Evolutionary conservation across 2,113 vertebrate species (phyloP).

Genomic region (Mastomys coucha): DNA sequence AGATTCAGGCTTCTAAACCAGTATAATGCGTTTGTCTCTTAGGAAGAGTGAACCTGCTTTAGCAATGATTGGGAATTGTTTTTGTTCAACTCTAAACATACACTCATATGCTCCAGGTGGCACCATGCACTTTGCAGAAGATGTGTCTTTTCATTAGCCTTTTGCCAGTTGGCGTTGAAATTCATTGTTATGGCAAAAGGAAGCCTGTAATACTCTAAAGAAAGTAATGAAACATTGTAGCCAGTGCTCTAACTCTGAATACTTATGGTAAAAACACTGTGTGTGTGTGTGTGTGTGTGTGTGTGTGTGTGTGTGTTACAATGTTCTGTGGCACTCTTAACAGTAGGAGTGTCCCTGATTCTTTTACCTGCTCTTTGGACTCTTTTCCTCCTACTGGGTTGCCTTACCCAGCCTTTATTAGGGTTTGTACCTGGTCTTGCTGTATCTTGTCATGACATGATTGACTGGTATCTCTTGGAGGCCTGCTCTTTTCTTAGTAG

Average conservation of each 20-base stretch:
- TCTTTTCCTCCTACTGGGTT: neutral
- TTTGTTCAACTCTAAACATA: neutral
- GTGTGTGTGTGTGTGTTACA: too few relatives aligned
- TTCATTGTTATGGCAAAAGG: neutral
- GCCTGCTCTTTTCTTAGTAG: neutral
- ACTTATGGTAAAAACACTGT: neutral
- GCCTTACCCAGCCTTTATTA: too few relatives aligned
- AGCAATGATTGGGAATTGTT: neutral
- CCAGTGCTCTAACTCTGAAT: neutral
- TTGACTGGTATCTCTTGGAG: neutral
- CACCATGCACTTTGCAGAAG: neutral
- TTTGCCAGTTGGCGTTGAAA: neutral
- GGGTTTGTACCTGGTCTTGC: neutral
- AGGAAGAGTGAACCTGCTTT: neutral
- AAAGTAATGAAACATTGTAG: neutral
- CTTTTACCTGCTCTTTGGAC: neutral
- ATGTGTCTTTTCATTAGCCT: conserved; percentile 8
- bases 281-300: too few relatives aligned
- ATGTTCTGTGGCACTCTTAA: neutral
- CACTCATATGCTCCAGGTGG: neutral
- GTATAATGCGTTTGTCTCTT: neutral
- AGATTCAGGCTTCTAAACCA: neutral
- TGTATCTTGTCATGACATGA: neutral
- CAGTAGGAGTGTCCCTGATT: neutral
- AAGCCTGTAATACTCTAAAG: neutral